Base-by-base conservation (phyloP, 1,140 invertebrate genomes). In the Plutomurus gul region DNA sequence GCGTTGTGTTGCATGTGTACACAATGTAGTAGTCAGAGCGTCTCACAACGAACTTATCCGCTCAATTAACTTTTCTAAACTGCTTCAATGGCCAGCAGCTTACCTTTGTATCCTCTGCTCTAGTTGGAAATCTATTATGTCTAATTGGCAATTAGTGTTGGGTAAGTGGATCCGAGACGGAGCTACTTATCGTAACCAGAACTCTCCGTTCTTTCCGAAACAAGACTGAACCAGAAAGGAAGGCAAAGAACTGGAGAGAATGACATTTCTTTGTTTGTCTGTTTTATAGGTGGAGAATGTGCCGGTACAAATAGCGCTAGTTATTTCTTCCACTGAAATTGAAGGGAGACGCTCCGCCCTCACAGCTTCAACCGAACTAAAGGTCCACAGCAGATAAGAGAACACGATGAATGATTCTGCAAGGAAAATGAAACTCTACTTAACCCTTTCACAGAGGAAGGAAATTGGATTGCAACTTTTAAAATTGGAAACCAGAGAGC, bases 61-160 rank as follows among this genome's bases (percentile, higher is more conserved):
- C 76, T 49, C 80, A 81, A 81, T 81, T 81, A 81, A 81, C 75
- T 81, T 78, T 74, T 75, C 46, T 30, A 77, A 81, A 81, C 78
- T 46, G 40, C 30, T 37, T 46, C 70, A 40, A 43, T 40, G 70
- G 56, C 56, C 56, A 27, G 56, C 56, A 72, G 70, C 39, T 49
- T 74, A 74, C 72, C 72, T 74, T 74, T 46, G n/a, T 72, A 20
- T n/a, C 60, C 49, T 77, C 49, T 10, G 37, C 22, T 36, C 76
- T 22, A 70, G 6, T 47, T 33, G 40, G 37, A 47, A 78, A 78
- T 76, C 81, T 78, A 78, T 73, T 76, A 73, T 73, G 36, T 82
- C 77, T 82, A 82, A 82, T 82, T 82, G 81, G 39, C 81, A 82
- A 82, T 82, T 82, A 82, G 74, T 78, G 51, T 78, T 81, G 76